Conservation (phyloP, 2,888 invertebrate genomes). For the Epinotia ramella region DNA sequence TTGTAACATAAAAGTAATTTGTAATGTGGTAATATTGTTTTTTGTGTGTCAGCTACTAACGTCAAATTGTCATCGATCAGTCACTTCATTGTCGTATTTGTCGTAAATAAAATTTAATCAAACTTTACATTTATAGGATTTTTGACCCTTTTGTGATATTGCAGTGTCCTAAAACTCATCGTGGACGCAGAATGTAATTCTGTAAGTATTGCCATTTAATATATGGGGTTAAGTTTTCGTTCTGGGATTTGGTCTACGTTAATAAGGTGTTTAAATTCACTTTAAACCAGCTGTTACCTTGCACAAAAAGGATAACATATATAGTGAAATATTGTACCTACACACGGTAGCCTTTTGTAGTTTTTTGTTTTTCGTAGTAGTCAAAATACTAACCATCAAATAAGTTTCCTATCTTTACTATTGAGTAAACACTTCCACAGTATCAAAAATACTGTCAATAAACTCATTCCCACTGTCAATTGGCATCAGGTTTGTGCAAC, state of each 20-base stretch:
- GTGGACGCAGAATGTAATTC: neutral
- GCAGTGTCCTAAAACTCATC: slow-evolving; percentile 7
- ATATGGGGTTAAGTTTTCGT: neutral
- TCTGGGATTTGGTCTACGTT: slow-evolving; percentile 9
- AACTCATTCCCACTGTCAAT: neutral
- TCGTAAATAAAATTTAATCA: slow-evolving; percentile 41
- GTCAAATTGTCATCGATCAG: slow-evolving; percentile 46
- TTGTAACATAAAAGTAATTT: neutral
- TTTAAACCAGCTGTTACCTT: neutral
- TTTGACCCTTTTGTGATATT: slow-evolving; percentile 22
- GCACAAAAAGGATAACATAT: neutral
- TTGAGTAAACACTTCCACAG: neutral
- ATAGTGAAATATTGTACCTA: neutral
- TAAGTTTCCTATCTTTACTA: neutral
- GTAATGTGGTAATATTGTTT: slow-evolving; percentile 15
- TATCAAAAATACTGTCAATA: neutral
- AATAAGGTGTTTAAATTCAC: slow-evolving; percentile 7
- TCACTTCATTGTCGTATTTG: slow-evolving; percentile 31
- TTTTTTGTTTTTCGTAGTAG: neutral
- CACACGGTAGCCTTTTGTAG: neutral
- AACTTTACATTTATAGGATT: slow-evolving; percentile 2
- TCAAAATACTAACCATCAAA: neutral
- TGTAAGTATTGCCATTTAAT: slow-evolving; percentile 12
- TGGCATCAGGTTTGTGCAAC: neutral
- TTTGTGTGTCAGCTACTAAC: neutral